Percentiles rank a stretch among this genome's conserved stretches.
Conservation (phyloP, 2,888 invertebrate genomes). For the Clivina fossor region DNA sequence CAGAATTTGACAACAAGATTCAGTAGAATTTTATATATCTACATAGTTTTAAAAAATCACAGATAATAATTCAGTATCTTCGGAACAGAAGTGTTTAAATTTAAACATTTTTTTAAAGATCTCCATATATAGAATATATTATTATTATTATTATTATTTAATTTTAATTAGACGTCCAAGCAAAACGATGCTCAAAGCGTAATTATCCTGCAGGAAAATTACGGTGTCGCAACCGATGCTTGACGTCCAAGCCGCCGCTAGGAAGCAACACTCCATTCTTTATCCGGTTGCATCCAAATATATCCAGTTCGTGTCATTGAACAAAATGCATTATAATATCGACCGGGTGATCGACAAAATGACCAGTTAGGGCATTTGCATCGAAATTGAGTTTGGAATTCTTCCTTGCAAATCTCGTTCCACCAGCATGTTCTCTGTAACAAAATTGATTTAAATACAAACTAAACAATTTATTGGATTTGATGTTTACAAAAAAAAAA, state of each 20-base stretch:
- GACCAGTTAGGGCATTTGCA: slow-evolving; percentile 89
- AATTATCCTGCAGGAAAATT: no score
- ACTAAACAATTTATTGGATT: background rate
- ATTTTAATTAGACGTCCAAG: slow-evolving; percentile 1
- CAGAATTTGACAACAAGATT: no score
- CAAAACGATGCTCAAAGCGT: no score
- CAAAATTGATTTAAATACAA: slow-evolving; percentile 24
- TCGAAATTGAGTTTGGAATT: slow-evolving; percentile 82
- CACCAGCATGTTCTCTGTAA: slow-evolving; percentile 88
- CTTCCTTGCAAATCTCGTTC: slow-evolving; percentile 92
- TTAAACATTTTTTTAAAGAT: no score
- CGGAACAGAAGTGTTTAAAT: no score
- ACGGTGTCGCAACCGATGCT: slow-evolving; percentile 16
- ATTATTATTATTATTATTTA: no score
- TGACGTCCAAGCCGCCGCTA: slow-evolving; percentile 40
- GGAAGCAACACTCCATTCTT: slow-evolving; percentile 48
- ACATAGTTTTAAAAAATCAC: no score
- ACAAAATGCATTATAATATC: slow-evolving; percentile 88
- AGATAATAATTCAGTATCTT: no score
- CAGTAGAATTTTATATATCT: no score
- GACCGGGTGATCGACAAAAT: slow-evolving; percentile 83
- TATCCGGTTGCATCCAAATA: slow-evolving; percentile 82
- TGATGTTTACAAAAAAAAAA: background rate
- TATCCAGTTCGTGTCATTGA: slow-evolving; percentile 89
- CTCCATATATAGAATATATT: no score